Conservation (phyloP, 2,888 invertebrate species). For the Gastracanthus pulcherrimus region DNA sequence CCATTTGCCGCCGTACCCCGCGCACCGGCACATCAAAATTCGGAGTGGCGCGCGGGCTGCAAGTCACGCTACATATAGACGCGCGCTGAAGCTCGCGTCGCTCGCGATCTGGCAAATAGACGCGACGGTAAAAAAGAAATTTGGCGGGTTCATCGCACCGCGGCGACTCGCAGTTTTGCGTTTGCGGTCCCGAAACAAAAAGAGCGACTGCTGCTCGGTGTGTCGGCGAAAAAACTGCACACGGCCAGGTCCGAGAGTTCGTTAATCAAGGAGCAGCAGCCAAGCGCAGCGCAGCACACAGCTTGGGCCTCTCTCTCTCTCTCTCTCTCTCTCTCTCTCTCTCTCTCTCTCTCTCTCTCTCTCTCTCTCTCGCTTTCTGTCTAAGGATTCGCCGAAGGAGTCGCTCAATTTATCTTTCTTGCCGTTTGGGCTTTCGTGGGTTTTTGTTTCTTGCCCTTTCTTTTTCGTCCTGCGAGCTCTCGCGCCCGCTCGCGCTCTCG, state of each 20-base stretch:
- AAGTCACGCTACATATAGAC: constrained; percentile 24
- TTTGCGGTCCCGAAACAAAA: not conserved
- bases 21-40: not conserved
- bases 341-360: no score
- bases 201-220: not conserved
- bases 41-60: constrained; percentile 35
- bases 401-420: constrained; percentile 50
- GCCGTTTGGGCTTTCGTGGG: constrained; percentile 12
- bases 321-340: no score
- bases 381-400: constrained; percentile 40
- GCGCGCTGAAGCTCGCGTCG: not conserved
- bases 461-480: not conserved
- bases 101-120: not conserved
- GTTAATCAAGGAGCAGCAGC: constrained; percentile 47
- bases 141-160: constrained; percentile 1
- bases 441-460: constrained; percentile 19
- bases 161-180: not conserved
- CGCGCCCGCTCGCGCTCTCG: not conserved
- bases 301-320: no score
- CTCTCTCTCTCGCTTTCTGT: not conserved
- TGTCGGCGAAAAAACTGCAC: not conserved
- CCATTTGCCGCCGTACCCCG: constrained; percentile 12
- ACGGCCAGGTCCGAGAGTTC: constrained; percentile 11
- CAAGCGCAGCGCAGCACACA: not conserved
- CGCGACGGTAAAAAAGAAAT: not conserved